Percentiles rank a stretch among this genome's conserved stretches.
These are phyloP conservation scores for Epicauta chinensis DNA, from an alignment of 1,140 invertebrate genomes.

Conservation along the genomic window DNA sequence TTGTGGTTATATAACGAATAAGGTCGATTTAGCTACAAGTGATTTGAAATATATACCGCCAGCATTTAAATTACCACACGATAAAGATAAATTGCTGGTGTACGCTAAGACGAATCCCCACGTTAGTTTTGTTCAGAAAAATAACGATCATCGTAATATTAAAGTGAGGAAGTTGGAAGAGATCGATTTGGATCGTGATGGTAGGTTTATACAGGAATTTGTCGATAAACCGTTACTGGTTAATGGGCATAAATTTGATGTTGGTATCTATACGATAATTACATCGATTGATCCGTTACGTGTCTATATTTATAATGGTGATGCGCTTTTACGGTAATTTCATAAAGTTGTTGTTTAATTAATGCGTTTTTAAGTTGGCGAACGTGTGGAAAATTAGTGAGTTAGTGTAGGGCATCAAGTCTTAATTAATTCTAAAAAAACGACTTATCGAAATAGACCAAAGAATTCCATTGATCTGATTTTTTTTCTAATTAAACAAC, in stretches of 20 bases:
- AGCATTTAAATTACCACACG: conserved; percentile 81
- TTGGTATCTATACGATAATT: conserved; percentile 89
- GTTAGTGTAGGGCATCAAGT: no score
- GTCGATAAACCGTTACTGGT: conserved; percentile 74
- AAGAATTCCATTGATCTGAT: no score
- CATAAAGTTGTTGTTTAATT: conserved; percentile 13
- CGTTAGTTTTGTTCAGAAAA: conserved; percentile 84
- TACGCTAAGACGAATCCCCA: conserved; percentile 64
- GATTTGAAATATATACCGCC: conserved; percentile 69
- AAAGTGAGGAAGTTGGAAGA: conserved; percentile 63
- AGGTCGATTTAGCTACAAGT: conserved; percentile 83
- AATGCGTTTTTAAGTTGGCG: no score
- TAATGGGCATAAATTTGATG: conserved; percentile 91
- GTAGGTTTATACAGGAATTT: conserved; percentile 89
- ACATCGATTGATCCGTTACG: conserved; percentile 87
- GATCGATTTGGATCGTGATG: conserved; percentile 64
- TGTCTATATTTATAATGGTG: conserved; percentile 84
- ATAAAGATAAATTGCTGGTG: conserved; percentile 64
- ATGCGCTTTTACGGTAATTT: conserved; percentile 73
- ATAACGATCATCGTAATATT: conserved; percentile 87
- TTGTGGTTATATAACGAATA: conserved; percentile 90
- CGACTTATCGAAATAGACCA: no score
- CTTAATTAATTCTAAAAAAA: no score
- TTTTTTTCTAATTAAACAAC: no score
- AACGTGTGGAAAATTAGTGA: no score